phyloP scores from a whole-genome alignment of 2,113 vertebrate genomes.

The Oryzias curvinotus region DNA sequence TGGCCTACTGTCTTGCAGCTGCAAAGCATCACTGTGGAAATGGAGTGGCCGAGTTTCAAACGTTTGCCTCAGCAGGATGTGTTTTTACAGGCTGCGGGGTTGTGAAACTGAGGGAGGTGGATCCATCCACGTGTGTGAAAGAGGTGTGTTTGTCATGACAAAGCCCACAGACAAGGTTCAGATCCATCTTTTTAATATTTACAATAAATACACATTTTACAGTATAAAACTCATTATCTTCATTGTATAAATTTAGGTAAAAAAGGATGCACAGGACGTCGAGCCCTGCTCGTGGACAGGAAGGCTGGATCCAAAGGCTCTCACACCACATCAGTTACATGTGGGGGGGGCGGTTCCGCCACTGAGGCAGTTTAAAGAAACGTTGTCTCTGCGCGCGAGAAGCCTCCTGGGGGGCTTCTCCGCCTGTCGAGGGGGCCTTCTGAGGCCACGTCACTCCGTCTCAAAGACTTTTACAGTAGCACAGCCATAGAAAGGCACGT shows the following conservation, averaged over 20 bases:
- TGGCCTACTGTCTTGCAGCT: slow-evolving; percentile 84
- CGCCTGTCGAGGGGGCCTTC: slow-evolving; percentile 45
- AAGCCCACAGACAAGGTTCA: slow-evolving; percentile 24
- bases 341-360: slow-evolving; percentile 70
- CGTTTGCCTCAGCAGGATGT: slow-evolving; percentile 54
- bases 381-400: slow-evolving; percentile 81
- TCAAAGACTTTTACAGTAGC: slow-evolving; percentile 71
- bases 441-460: slow-evolving; percentile 55
- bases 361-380: slow-evolving; percentile 88
- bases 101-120: slow-evolving; percentile 27
- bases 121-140: slow-evolving; percentile 37
- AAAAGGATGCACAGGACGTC: slow-evolving; percentile 87
- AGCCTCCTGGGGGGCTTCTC: slow-evolving; percentile 58
- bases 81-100: slow-evolving; percentile 32
- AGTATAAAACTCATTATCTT: slow-evolving; percentile 91
- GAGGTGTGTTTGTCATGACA: neutral
- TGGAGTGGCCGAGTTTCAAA: slow-evolving; percentile 66
- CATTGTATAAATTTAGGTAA: slow-evolving; percentile 80
- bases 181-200: slow-evolving; percentile 85
- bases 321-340: slow-evolving; percentile 76
- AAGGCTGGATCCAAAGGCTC: slow-evolving; percentile 71
- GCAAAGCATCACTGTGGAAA: slow-evolving; percentile 83
- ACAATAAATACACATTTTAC: slow-evolving; percentile 89
- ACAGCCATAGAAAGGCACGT: slow-evolving; percentile 76
- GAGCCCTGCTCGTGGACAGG: slow-evolving; percentile 89